These are phyloP conservation scores for Asteroscopus sphinx DNA, from an alignment of 2,888 invertebrate species.

Conservation along the genomic window DNA sequence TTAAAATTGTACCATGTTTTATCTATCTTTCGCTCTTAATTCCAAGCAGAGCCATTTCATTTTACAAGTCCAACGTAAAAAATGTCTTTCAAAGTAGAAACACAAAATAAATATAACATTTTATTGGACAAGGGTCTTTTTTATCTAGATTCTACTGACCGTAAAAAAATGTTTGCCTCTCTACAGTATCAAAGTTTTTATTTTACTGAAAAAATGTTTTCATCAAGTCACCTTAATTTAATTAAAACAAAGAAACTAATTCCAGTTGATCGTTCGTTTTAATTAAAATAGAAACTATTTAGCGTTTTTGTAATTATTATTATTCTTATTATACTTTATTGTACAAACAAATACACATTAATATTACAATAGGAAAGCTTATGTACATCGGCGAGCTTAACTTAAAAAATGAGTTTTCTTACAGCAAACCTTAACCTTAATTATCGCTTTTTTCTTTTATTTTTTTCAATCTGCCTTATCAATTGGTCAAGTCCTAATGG, in stretches of 20 bases:
- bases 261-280: conserved; percentile 17
- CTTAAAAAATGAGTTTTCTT: too few species aligned
- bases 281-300: conserved; percentile 17
- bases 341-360: too few species aligned
- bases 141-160: not conserved
- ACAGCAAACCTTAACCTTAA: too few species aligned
- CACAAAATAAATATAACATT: conserved; percentile 30
- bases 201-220: conserved; percentile 24
- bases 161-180: conserved; percentile 27
- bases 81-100: not conserved
- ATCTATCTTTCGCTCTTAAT: not conserved
- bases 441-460: too few species aligned
- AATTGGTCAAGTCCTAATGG: too few species aligned
- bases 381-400: too few species aligned
- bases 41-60: not conserved
- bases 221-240: conserved; percentile 23
- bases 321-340: too few species aligned
- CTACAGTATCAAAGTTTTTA: not conserved
- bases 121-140: conserved; percentile 7
- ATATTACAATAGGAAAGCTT: too few species aligned
- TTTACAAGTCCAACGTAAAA: not conserved
- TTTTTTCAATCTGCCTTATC: too few species aligned
- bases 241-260: conserved; percentile 29
- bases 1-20: not conserved
- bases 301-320: conserved; percentile 10